Evolutionary conservation across 2,888 invertebrate genomes (phyloP).

Genomic region (Bedellia somnulentella): DNA sequence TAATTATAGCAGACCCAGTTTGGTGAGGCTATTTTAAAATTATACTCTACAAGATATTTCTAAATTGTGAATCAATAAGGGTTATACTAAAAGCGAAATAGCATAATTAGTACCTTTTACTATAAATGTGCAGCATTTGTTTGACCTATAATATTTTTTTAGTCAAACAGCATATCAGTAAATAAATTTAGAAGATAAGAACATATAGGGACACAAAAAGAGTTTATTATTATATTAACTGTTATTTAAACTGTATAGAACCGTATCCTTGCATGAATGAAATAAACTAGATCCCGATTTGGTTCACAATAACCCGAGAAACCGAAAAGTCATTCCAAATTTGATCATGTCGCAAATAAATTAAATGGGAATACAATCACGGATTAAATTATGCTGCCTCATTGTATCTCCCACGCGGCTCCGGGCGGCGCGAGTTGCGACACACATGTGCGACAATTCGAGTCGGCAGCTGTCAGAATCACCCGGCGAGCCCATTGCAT

Average conservation of each 20-base stretch:
- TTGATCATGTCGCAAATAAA: slow-evolving; percentile 54
- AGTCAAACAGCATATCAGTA: too few species aligned
- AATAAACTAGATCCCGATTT: too few species aligned
- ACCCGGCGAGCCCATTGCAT: slow-evolving; percentile 15
- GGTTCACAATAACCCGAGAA: too few species aligned
- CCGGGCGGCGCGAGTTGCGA: slow-evolving; percentile 25
- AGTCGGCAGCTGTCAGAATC: slow-evolving; percentile 8
- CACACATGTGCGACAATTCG: slow-evolving; percentile 35
- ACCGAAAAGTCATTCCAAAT: slow-evolving; percentile 49
- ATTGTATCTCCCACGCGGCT: slow-evolving; percentile 49
- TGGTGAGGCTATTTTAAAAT: slow-evolving; percentile 52
- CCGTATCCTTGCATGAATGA: too few species aligned
- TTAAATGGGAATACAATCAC: slow-evolving; percentile 56
- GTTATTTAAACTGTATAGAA: too few species aligned
- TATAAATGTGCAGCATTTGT: too few species aligned
- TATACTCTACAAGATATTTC: slow-evolving; percentile 28
- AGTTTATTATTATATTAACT: too few species aligned
- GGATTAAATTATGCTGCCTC: slow-evolving; percentile 53
- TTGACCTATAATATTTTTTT: too few species aligned
- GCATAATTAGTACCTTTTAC: slow-evolving; percentile 30
- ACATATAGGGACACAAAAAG: too few species aligned
- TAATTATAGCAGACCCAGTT: slow-evolving; percentile 41
- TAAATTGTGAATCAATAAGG: slow-evolving; percentile 36
- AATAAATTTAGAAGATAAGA: too few species aligned
- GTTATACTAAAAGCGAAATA: slow-evolving; percentile 27